These are phyloP conservation scores for Labeo rohita DNA, from an alignment of 2,113 vertebrate genomes.

Conservation along the genomic window DNA sequence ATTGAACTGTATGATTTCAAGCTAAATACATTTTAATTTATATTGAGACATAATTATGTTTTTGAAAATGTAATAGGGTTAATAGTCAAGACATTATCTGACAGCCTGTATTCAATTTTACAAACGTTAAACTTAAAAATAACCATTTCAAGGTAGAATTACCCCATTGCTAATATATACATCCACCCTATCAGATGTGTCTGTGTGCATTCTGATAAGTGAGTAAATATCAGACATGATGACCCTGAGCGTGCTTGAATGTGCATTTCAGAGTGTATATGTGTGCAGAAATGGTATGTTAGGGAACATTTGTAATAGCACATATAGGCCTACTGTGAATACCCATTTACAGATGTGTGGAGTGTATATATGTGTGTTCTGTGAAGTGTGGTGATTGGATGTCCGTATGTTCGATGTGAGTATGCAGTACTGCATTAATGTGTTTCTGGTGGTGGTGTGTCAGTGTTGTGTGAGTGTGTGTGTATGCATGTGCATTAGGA, in stretches of 20 bases:
- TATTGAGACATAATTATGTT: neutral
- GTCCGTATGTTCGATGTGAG: neutral
- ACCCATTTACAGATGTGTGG: neutral
- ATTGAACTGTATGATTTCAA: neutral
- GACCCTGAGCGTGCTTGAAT: neutral
- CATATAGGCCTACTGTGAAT: neutral
- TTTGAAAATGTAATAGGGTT: neutral
- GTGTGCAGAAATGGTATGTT: neutral
- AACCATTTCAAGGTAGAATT: neutral
- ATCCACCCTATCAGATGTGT: neutral
- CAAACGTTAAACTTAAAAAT: neutral
- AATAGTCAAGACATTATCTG: neutral
- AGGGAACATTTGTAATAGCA: neutral
- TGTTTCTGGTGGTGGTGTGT: neutral
- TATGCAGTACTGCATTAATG: slow-evolving; percentile 7
- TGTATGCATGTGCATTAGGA: slow-evolving; percentile 15
- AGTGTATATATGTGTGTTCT: neutral
- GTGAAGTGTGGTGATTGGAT: neutral
- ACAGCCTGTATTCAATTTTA: neutral
- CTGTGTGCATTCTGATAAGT: neutral
- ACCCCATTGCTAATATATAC: neutral
- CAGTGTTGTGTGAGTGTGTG: neutral
- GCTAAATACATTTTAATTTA: neutral
- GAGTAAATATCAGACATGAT: neutral
- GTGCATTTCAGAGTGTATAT: neutral